Evolutionary conservation across 2,888 invertebrate species (phyloP), one percentile per base, ranked within the genome.

Genomic region (Teleogryllus oceanicus): DNA sequence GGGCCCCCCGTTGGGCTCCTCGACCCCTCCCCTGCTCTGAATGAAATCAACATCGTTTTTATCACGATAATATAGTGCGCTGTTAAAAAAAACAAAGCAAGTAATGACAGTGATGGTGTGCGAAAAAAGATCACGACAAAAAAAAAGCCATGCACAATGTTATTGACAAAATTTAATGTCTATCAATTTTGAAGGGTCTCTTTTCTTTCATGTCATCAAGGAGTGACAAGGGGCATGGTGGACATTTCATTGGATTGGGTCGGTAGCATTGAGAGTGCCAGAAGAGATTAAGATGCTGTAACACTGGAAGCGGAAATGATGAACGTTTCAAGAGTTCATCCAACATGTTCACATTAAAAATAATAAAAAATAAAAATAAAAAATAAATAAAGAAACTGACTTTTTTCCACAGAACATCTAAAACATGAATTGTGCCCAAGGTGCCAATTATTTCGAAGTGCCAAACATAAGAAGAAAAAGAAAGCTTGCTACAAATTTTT

Each of bases 81-180:
- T 24, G 75, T 24, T 24, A 75, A 24, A 62, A 77, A 49, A 77
- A 77, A 50, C n/a, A 49, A 77, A 77, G 77, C 77, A 50, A 77
- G 78, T 78, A 78, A 78, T 78, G 62, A 74, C 74, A 80, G 75
- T 78, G 74, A 81, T 78, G 77, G 79, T 76, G 81, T 81, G 81
- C 81, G 76, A 81, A 75, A 79, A 78, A 81, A 80, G 77, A 80
- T 76, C 78, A 76, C 75, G 80, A 80, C 16, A 62, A 62, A 62
- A 62, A 80, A 80, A 76, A 82, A 81, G 81, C 81, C 81, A 81
- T 82, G 82, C 82, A 82, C 78, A 80, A 78, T 81, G 37, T 79
- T 77, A 50, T 80, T 79, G 49, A n/a, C 16, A 77, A 50, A 75
- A 20, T 75, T 49, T 77, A 77, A 37, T 77, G 37, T n/a, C 50